These are phyloP conservation scores for Coptotermes formosanus DNA, from an alignment of 1,140 invertebrate species.

Conservation along the genomic window DNA sequence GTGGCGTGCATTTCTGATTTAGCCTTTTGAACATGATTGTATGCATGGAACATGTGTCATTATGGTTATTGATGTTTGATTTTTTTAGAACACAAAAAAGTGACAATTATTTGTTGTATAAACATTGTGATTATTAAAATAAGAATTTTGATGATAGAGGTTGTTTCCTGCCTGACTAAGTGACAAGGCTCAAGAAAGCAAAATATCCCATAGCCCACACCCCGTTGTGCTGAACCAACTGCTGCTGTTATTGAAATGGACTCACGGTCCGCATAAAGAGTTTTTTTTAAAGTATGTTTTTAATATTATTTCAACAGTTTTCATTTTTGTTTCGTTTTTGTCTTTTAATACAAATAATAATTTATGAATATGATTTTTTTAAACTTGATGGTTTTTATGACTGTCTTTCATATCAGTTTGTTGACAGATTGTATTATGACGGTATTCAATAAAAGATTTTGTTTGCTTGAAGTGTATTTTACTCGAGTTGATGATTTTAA, in stretches of 20 bases:
- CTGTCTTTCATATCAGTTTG: slow-evolving; percentile 37
- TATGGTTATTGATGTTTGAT: slow-evolving; percentile 33
- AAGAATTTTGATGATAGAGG: slow-evolving; percentile 10
- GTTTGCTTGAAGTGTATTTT: slow-evolving; percentile 33
- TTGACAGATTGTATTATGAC: slow-evolving; percentile 33
- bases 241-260: neutral
- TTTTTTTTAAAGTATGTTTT: slow-evolving; percentile 20
- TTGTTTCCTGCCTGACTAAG: slow-evolving; percentile 23
- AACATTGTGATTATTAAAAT: slow-evolving; percentile 36
- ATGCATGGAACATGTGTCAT: slow-evolving; percentile 33
- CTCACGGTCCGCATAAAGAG: neutral
- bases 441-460: slow-evolving; percentile 38
- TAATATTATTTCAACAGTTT: slow-evolving; percentile 31
- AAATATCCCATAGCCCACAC: slow-evolving; percentile 8
- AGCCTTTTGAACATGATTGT: slow-evolving; percentile 23
- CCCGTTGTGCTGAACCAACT: neutral
- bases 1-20: neutral
- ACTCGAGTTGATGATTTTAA: neutral
- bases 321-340: slow-evolving; percentile 35
- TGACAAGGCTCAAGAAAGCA: slow-evolving; percentile 25
- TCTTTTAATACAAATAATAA: slow-evolving; percentile 34
- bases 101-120: slow-evolving; percentile 36
- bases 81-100: slow-evolving; percentile 33
- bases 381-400: slow-evolving; percentile 33
- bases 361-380: slow-evolving; percentile 33